phyloP scores from a whole-genome alignment of 1,140 invertebrate species.

The Cecropterus lyciades region DNA sequence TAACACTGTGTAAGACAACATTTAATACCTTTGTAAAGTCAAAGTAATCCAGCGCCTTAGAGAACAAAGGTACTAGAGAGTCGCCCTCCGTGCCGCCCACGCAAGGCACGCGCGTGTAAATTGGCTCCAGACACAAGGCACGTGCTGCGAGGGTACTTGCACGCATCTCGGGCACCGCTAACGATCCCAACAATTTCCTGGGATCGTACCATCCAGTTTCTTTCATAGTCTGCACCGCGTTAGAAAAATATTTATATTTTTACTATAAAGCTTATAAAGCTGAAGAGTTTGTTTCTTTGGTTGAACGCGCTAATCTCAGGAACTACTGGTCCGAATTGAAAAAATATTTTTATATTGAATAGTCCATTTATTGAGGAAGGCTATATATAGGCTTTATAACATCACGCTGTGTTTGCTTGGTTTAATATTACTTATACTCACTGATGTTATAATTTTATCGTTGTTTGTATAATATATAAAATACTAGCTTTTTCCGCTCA shows the following conservation, averaged over 20 bases:
- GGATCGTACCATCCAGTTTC: slow-evolving; percentile 75
- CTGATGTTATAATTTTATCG: no score
- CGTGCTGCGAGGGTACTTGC: slow-evolving; percentile 72
- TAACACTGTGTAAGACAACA: neutral
- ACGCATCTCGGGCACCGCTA: slow-evolving; percentile 74
- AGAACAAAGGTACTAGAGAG: slow-evolving; percentile 72
- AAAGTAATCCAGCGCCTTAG: slow-evolving; percentile 71
- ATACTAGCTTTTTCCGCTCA: no score
- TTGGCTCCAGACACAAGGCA: slow-evolving; percentile 65
- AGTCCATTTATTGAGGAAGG: no score
- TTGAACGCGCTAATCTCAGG: no score
- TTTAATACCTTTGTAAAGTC: slow-evolving; percentile 63
- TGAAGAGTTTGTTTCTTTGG: neutral
- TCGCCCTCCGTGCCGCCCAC: slow-evolving; percentile 73
- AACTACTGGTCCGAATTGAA: no score
- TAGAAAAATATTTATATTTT: neutral
- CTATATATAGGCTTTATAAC: no score
- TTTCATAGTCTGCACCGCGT: slow-evolving; percentile 59
- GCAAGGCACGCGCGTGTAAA: slow-evolving; percentile 69
- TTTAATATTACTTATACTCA: no score
- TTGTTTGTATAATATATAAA: no score
- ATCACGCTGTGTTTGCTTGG: no score
- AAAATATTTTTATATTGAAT: no score
- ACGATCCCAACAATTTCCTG: slow-evolving; percentile 65
- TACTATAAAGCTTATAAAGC: no score